phyloP scores from a whole-genome alignment of 1,140 invertebrate genomes.

The Thaumetopoea pityocampa region DNA sequence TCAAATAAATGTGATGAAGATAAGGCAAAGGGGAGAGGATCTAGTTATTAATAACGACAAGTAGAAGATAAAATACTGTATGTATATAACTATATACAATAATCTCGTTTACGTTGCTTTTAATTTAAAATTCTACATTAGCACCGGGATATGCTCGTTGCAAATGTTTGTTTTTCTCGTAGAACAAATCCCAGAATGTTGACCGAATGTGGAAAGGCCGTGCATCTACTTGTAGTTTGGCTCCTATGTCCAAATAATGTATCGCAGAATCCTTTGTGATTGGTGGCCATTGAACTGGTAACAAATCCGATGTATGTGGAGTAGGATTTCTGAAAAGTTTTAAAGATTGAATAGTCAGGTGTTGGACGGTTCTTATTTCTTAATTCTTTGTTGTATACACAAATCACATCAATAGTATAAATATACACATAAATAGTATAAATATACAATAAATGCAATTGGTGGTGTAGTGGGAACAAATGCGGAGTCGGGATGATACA shows the following conservation, averaged over 20 bases:
- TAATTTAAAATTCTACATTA: background rate
- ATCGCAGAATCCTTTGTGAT: slow-evolving; percentile 16
- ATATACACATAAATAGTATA: too few relatives aligned
- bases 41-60: too few relatives aligned
- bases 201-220: slow-evolving; percentile 33
- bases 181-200: slow-evolving; percentile 42
- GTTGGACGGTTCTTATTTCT: too few relatives aligned
- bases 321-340: slow-evolving; percentile 43
- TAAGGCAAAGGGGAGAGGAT: too few relatives aligned
- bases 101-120: background rate
- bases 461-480: too few relatives aligned
- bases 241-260: slow-evolving; percentile 36
- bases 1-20: too few relatives aligned
- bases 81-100: background rate
- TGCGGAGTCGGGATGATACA: too few relatives aligned
- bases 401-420: background rate
- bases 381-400: background rate
- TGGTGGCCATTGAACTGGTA: slow-evolving; percentile 36
- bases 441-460: too few relatives aligned
- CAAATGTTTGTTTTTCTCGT: slow-evolving; percentile 20
- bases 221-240: slow-evolving; percentile 21
- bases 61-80: too few relatives aligned
- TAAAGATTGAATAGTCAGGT: background rate
- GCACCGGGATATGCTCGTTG: background rate
- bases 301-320: slow-evolving; percentile 25